Evolutionary conservation across 1,140 invertebrate species (phyloP).

Genomic region (Belonocnema kinseyi): DNA sequence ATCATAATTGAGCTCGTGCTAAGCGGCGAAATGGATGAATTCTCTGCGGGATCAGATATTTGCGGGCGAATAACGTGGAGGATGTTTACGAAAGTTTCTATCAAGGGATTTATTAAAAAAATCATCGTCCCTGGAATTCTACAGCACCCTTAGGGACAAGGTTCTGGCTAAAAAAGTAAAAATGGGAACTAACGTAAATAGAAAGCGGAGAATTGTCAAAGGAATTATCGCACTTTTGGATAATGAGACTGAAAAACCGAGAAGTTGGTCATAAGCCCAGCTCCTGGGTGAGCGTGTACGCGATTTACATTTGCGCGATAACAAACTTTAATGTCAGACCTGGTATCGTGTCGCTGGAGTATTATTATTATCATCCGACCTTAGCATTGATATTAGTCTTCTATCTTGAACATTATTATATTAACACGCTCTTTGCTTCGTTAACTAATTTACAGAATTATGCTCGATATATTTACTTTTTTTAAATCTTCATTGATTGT

Average conservation of each 20-base stretch:
- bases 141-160: constrained; percentile 8
- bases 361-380: constrained; percentile 6
- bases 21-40: neutral
- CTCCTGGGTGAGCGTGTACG: constrained; percentile 12
- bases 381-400: neutral
- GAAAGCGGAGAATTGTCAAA: constrained; percentile 17
- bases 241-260: constrained; percentile 28
- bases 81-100: neutral
- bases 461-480: too few species aligned
- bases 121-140: neutral
- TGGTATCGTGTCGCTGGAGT: constrained; percentile 10
- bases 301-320: constrained; percentile 26
- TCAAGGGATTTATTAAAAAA: neutral
- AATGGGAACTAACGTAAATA: constrained; percentile 8
- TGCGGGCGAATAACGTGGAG: neutral
- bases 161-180: neutral
- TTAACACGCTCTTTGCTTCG: neutral
- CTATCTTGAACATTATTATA: neutral
- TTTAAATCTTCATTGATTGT: too few species aligned
- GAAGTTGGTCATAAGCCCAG: constrained; percentile 16
- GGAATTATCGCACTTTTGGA: constrained; percentile 20
- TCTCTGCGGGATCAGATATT: neutral
- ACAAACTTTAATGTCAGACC: constrained; percentile 18
- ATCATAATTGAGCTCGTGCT: neutral
- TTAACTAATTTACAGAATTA: too few species aligned